Conservation (phyloP, 2,888 invertebrate species). For the Schrankia costaestrigalis region DNA sequence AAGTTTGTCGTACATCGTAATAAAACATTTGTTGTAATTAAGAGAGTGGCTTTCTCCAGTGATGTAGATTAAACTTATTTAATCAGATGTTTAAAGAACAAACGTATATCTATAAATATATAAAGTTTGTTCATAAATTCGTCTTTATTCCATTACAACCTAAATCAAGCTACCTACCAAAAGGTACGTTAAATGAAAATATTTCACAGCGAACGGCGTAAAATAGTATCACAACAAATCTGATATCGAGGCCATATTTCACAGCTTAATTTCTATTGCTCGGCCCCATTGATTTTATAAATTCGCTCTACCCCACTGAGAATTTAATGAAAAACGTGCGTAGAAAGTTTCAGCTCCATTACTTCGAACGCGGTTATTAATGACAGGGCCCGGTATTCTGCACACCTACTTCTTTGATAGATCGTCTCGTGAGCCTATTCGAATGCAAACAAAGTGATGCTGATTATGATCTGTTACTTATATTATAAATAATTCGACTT, state of each 20-base stretch:
- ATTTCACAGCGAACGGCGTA: slow-evolving; percentile 9
- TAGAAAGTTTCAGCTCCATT: slow-evolving; percentile 62
- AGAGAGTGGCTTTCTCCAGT: too few species aligned
- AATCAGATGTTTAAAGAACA: too few species aligned
- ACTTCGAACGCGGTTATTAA: slow-evolving; percentile 56
- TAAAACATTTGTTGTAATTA: too few species aligned
- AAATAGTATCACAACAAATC: slow-evolving; percentile 31
- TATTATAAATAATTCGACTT: too few species aligned
- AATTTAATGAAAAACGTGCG: slow-evolving; percentile 71
- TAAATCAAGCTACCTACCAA: too few species aligned
- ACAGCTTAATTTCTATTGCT: slow-evolving; percentile 49
- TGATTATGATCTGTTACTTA: too few species aligned
- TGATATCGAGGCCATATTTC: slow-evolving; percentile 29
- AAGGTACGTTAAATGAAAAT: too few species aligned
- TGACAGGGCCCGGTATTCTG: slow-evolving; percentile 41
- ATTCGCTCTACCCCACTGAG: slow-evolving; percentile 44
- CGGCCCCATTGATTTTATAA: slow-evolving; percentile 56
- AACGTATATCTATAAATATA: too few species aligned
- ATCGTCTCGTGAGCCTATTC: slow-evolving; percentile 45
- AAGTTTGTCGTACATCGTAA: too few species aligned
- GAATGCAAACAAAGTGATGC: slow-evolving; percentile 47
- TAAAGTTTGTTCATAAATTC: too few species aligned
- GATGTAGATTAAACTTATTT: too few species aligned
- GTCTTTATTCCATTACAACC: too few species aligned
- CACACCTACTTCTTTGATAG: slow-evolving; percentile 49